Conservation (phyloP, 2,113 vertebrate genomes). For the Chloropsis cyanopogon region DNA sequence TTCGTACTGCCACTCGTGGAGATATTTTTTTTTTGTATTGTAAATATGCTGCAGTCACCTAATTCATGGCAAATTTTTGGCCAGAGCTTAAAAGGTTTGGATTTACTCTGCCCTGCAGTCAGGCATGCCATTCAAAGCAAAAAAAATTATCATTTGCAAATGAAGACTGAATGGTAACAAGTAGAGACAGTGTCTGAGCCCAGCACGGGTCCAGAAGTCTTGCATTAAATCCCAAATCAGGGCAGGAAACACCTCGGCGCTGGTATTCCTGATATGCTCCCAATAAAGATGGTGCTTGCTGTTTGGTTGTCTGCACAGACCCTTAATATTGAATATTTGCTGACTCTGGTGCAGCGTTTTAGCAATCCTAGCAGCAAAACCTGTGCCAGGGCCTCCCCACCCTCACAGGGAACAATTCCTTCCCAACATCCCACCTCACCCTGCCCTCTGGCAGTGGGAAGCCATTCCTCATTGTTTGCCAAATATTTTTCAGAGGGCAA, state of each 20-base stretch:
- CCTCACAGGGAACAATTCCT: neutral
- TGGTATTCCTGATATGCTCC: neutral
- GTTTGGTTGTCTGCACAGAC: neutral
- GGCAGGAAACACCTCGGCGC: neutral
- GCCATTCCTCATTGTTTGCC: neutral
- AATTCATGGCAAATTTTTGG: conserved; percentile 82
- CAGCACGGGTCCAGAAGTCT: neutral
- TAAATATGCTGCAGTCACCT: conserved; percentile 71
- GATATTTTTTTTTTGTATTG: conserved; percentile 60
- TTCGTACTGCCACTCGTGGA: conserved; percentile 63
- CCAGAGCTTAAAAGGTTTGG: conserved; percentile 73
- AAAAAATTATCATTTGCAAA: conserved; percentile 64
- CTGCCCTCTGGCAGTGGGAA: neutral
- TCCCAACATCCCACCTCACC: neutral
- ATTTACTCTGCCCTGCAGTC: conserved; percentile 69
- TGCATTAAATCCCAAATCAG: neutral
- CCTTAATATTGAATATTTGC: neutral
- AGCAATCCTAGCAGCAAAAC: neutral
- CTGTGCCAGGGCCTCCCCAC: neutral
- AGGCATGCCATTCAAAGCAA: conserved; percentile 49
- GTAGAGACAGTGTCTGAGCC: conserved; percentile 4
- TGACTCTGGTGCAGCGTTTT: neutral
- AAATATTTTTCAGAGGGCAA: neutral
- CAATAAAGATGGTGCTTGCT: neutral
- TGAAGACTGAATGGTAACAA: conserved; percentile 55